Base-by-base conservation (phyloP, 2,888 invertebrate genomes). In the Villa cingulata region DNA sequence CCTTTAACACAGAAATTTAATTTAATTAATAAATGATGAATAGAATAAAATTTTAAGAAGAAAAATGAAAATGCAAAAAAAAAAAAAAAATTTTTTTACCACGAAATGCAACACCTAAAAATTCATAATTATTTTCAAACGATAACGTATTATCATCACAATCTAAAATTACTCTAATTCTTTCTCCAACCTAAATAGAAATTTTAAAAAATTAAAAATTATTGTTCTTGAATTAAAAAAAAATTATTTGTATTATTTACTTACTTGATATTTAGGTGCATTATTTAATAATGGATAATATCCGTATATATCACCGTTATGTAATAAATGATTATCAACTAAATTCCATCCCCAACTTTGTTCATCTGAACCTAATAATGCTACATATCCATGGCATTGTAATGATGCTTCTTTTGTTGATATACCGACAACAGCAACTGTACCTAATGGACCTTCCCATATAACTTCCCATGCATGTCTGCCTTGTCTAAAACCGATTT, bases 341-440 rank as follows among this genome's bases (percentile, higher is more conserved):
- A 98, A 76, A 76, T 97, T 97, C 97, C 97, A 98, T 15, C 97
- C 97, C 97, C 97, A 98, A 62, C 94, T 95, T 67, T 96, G 87
- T 65, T 92, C 90, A 72, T 97, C 94, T 6, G 89, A 86, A 29
- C 97, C 97, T 53, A 97, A 72, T 50, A 98, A 73, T 10, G 95
- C 88, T 44, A 95, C 86, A 73, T 98, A 98, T 47, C 97, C 96
- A 60, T 86, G 89, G 67, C 90, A 89, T 66, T 96, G 89, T 53
- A 96, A 72, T 37, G 89, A 80, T 12, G 96, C 92, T 63, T 96
- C 91, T 72, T 87, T 89, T 2, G 94, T 94, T 41, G 94, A 88
- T 60, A 95, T 83, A 37, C 92, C 97, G 61, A 98, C 85, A 39
- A 97, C 95, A 39, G 97, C 97, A 19, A 97, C 96, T 3, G 97